Percentiles rank a stretch among this genome's conserved stretches.
phyloP scores from a whole-genome alignment of 2,797 vertebrate species.

The Pseudochaenichthys georgianus region DNA sequence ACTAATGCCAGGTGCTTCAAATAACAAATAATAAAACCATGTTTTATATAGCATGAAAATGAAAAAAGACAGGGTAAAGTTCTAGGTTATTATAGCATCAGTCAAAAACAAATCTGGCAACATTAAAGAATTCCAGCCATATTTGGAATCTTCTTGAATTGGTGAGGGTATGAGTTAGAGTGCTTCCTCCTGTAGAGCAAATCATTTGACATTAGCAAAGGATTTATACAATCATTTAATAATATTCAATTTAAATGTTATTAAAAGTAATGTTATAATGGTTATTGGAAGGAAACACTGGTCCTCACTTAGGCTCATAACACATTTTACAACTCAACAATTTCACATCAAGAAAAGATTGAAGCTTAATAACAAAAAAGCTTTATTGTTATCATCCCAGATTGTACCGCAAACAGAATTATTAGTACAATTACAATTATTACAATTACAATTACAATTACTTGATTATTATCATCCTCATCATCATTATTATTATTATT shows the following conservation, averaged over 20 bases:
- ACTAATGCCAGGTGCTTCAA: neutral
- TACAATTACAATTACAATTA: too few relatives aligned
- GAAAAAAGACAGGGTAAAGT: neutral
- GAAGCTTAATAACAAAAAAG: too few relatives aligned
- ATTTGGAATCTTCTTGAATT: too few relatives aligned
- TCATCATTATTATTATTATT: neutral
- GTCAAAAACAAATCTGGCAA: neutral
- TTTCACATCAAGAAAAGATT: neutral
- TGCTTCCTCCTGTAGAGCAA: neutral
- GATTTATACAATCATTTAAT: neutral
- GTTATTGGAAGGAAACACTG: neutral
- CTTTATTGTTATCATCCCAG: too few relatives aligned
- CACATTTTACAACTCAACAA: neutral
- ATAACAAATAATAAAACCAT: neutral
- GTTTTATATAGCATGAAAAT: too few relatives aligned
- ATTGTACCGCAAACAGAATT: too few relatives aligned
- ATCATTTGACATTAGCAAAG: neutral
- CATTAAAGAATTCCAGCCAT: neutral
- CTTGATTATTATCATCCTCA: neutral
- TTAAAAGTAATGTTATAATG: neutral
- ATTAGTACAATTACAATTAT: too few relatives aligned
- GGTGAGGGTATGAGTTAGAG: too few relatives aligned
- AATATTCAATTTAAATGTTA: neutral
- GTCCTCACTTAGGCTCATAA: neutral
- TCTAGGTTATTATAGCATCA: neutral